Evolutionary conservation across 2,113 vertebrate genomes (phyloP), one percentile per base, ranked within the genome.

Genomic region (Datnioides undecimradiatus): DNA sequence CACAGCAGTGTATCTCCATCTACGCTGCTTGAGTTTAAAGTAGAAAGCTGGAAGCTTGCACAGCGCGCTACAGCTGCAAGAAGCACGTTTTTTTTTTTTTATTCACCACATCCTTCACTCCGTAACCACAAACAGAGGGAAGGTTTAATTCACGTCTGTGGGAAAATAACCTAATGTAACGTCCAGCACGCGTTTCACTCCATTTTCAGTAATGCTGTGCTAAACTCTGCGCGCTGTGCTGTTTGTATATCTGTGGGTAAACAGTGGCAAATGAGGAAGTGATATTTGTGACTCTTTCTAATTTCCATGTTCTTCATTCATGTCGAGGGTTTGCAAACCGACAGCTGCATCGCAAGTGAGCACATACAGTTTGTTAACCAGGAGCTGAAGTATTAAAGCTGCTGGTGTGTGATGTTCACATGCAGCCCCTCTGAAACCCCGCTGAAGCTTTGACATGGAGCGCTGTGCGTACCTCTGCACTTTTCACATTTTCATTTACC

Each of bases 71-170:
- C 65, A 71, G 71, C 52, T 87, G 78, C 84, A 72, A 0, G 17
- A 57, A 43, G 38, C 8, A 4, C 23, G 63, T 68, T 41, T 48
- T 73, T 72, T 74, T n/a, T n/a, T n/a, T n/a, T n/a, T 41, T 55
- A 8, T 36, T 66, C 1, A 86, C 83, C 90, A 89, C 87, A 86
- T 91, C 89, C 87, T 73, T 73, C 52, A 45, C 51, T 48, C 11
- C 0, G 12, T 46, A 46, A 88, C 73, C 87, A n/a, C 80, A 85
- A 66, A 72, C 34, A 36, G 52, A 74, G 41, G 19, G 16, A 51
- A 82, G 19, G 21, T 40, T 59, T 51, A 16, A 33, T 38, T 80
- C 34, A 73, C 4, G 4, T 72, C 48, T 60, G 60, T 86, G 85
- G 68, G 80, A 85, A 81, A 79, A 46, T 38, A 78, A 52, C 2